These are phyloP conservation scores for Aethes cnicana DNA, from an alignment of 2,888 invertebrate genomes.

Conservation along the genomic window DNA sequence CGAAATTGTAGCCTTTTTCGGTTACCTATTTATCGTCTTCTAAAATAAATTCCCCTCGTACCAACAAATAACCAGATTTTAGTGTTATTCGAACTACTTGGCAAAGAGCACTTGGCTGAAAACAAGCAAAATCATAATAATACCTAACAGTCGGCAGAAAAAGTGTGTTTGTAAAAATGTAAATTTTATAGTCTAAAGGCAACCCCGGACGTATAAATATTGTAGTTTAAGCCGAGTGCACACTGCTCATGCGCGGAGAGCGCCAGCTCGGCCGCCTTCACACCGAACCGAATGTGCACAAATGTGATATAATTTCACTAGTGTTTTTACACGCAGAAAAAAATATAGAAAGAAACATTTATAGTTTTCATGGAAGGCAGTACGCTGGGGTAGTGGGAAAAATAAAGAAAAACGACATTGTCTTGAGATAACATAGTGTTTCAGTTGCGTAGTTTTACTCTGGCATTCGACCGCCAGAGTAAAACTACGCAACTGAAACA, in stretches of 20 bases:
- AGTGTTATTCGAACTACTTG: not conserved
- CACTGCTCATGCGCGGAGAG: constrained; percentile 57
- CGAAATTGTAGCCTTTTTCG: too few relatives aligned
- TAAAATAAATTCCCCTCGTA: too few relatives aligned
- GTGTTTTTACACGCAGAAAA: too few relatives aligned
- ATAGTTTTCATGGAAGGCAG: too few relatives aligned
- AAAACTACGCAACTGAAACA: too few relatives aligned
- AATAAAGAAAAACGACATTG: too few relatives aligned
- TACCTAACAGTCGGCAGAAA: constrained; percentile 38
- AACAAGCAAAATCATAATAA: constrained; percentile 16
- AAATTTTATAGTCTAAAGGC: constrained; percentile 70
- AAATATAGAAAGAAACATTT: too few relatives aligned
- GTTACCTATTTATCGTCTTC: not conserved
- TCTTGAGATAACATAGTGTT: too few relatives aligned
- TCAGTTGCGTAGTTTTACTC: too few relatives aligned
- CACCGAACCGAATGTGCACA: constrained; percentile 48
- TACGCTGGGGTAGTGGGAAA: too few relatives aligned
- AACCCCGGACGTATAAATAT: constrained; percentile 66
- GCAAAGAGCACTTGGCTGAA: constrained; percentile 10
- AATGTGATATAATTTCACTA: too few relatives aligned
- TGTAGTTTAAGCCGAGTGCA: constrained; percentile 63
- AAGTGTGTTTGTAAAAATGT: constrained; percentile 71
- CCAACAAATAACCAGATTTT: not conserved
- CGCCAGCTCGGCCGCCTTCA: constrained; percentile 37
- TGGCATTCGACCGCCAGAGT: too few relatives aligned